These are phyloP conservation scores for Coremacera marginata DNA, from an alignment of 2,888 invertebrate species.

Conservation along the genomic window DNA sequence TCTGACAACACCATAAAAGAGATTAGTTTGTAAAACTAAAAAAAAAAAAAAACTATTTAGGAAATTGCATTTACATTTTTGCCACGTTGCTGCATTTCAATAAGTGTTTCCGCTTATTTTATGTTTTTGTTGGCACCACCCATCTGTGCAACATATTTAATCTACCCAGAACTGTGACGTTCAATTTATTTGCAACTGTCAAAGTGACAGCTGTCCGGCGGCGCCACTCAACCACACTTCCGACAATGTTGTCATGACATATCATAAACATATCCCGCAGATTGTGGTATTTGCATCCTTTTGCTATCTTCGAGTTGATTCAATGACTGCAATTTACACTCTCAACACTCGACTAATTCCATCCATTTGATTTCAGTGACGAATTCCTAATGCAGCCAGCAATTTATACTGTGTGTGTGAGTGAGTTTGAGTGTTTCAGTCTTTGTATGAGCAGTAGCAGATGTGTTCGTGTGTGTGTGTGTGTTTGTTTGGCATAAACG, in stretches of 20 bases:
- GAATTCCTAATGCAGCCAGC: background rate
- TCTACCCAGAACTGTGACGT: no score
- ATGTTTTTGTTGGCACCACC: no score
- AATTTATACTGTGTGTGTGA: no score
- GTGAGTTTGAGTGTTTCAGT: background rate
- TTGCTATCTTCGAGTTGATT: background rate
- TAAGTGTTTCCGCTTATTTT: no score
- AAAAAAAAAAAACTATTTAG: no score
- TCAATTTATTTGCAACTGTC: background rate
- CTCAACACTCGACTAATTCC: constrained; percentile 2
- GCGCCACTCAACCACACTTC: no score
- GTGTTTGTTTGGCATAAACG: background rate
- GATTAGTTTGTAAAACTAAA: no score
- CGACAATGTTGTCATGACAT: no score
- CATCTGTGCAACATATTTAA: no score
- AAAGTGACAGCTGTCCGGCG: background rate
- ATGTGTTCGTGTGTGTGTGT: background rate
- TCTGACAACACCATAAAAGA: no score
- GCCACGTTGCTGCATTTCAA: no score
- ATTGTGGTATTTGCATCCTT: background rate
- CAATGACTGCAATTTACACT: constrained; percentile 5
- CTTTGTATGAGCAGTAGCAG: background rate
- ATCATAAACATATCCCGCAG: background rate
- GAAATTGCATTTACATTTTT: no score
- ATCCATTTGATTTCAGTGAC: background rate